These are phyloP conservation scores for Chaetodon auriga DNA, from an alignment of 2,113 vertebrate species.

Conservation along the genomic window DNA sequence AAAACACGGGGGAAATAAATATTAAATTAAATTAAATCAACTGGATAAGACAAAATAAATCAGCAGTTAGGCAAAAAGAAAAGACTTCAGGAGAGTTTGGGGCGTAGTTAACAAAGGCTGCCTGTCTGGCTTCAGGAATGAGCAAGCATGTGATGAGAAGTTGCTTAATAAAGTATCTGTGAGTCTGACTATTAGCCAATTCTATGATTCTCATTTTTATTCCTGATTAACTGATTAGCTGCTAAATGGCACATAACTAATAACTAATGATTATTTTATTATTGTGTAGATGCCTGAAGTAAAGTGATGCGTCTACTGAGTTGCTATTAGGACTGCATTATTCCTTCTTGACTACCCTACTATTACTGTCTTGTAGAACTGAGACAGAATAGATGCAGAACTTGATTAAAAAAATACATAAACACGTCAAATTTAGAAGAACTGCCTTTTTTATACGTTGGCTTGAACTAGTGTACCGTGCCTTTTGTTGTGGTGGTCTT, in stretches of 20 bases:
- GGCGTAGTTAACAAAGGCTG: too few species aligned
- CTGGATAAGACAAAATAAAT: too few species aligned
- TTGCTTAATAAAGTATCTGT: background rate
- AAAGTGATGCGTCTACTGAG: too few species aligned
- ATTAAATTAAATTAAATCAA: too few species aligned
- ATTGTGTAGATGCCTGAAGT: background rate
- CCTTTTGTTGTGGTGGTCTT: background rate
- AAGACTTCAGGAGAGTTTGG: too few species aligned
- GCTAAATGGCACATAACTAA: background rate
- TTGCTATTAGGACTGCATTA: too few species aligned
- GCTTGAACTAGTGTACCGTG: background rate
- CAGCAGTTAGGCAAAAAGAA: too few species aligned
- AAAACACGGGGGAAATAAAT: too few species aligned
- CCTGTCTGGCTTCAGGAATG: background rate
- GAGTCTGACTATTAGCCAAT: background rate
- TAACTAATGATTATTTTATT: background rate
- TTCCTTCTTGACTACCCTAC: too few species aligned
- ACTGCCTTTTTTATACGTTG: background rate
- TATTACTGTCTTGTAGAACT: too few species aligned
- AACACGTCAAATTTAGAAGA: background rate
- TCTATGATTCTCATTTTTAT: background rate
- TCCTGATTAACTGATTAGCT: background rate
- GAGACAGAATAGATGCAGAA: too few species aligned
- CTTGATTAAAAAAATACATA: background rate
- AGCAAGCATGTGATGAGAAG: background rate